Percentiles rank a stretch among this genome's conserved stretches.
Conservation (phyloP, 2,113 vertebrate genomes). For the Eublepharis macularius region DNA sequence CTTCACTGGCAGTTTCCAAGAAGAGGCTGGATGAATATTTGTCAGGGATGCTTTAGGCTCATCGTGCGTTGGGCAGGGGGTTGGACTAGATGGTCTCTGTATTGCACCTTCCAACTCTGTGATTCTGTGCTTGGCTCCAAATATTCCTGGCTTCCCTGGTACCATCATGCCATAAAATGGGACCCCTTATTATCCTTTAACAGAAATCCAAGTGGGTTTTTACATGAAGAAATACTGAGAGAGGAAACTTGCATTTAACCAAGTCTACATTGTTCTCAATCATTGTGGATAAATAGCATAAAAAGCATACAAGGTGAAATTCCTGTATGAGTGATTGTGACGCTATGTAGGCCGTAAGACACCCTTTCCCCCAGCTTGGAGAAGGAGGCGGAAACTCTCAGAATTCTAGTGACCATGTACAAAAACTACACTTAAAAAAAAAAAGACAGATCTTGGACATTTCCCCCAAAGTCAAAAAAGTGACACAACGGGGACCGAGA, state of each 20-base stretch:
- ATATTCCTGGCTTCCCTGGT: neutral
- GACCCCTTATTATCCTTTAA: neutral
- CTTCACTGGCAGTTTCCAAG: no score
- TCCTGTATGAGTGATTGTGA: no score
- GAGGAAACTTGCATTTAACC: neutral
- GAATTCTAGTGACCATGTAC: neutral
- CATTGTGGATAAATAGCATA: neutral
- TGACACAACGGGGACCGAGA: neutral
- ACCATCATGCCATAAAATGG: neutral
- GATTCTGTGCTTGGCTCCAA: neutral
- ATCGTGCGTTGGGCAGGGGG: no score
- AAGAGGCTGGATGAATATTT: no score
- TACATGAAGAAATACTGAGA: neutral
- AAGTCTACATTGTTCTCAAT: neutral
- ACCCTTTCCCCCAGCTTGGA: neutral
- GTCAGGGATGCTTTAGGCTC: no score
- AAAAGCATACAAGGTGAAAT: neutral
- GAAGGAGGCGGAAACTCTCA: neutral
- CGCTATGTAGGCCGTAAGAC: neutral
- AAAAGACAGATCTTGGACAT: neutral
- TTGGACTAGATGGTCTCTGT: no score
- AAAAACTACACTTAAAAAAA: neutral
- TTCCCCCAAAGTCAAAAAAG: no score
- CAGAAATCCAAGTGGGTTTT: neutral
- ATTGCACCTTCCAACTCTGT: no score